Evolutionary conservation across 2,888 invertebrate species (phyloP), one percentile per base, ranked within the genome.

Genomic region (Melieria crassipennis): DNA sequence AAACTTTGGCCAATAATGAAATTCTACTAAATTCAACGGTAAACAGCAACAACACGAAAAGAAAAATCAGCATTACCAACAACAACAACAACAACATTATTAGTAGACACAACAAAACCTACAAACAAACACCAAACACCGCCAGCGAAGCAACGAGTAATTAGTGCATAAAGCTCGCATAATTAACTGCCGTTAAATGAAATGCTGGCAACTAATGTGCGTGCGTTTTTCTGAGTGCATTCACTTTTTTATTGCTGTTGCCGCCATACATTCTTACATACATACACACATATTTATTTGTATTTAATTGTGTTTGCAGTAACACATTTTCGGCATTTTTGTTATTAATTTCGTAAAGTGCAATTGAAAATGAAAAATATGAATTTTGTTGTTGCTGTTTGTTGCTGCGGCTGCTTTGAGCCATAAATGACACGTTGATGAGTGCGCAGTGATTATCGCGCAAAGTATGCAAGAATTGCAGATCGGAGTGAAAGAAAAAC

Each of bases 91-190:
- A 65, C 46, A 72, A 30, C 30, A 30, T 30, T 30, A 30, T 30
- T 30, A 30, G 30, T 30, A 30, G 3, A 30, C 30, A 30, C 30
- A 30, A 30, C 4, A 46, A 30, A 30, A 30, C 30, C 30, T 30
- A 30, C 30, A 30, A 30, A 65, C 46, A 64, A 62, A 67, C 62
- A 73, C 70, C 58, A 75, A 73, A 69, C 64, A 56, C 71, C 71
- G 65, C 30, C 68, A 73, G 73, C 73, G 72, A 75, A 72, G 71
- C 61, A 74, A 77, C 80, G 79, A 84, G 81, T 83, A 83, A 84
- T 84, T 83, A 83, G 83, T 83, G 83, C 83, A 83, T 84, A 83
- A 83, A 83, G 79, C 80, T 79, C 79, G 82, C 80, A 79, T 84
- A 81, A 80, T 77, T 79, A 78, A 78, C 78, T 79, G 11, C 62